phyloP scores from a whole-genome alignment of 2,888 invertebrate species.

The Erebia ligea region DNA sequence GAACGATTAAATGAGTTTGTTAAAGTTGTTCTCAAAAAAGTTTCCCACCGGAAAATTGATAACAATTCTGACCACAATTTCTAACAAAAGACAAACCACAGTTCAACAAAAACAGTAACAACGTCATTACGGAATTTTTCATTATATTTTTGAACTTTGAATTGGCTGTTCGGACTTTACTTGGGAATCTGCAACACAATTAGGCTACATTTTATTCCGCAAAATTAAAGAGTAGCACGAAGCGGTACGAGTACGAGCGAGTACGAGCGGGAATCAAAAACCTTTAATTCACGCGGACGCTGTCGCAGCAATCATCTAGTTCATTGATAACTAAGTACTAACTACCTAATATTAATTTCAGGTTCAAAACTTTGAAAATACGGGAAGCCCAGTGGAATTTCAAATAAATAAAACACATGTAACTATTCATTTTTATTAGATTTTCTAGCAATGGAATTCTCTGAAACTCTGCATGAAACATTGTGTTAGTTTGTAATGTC shows the following conservation, averaged over 20 bases:
- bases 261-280: too few species aligned
- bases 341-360: too few species aligned
- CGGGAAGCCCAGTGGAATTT: background rate
- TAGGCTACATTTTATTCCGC: too few species aligned
- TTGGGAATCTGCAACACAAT: too few species aligned
- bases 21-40: background rate
- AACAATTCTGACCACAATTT: background rate
- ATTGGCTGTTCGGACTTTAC: too few species aligned
- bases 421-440: background rate
- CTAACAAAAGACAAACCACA: background rate
- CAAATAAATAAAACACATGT: background rate
- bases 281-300: too few species aligned
- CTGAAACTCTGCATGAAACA: background rate
- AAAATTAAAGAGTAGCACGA: too few species aligned
- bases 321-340: too few species aligned
- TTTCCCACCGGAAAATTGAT: background rate
- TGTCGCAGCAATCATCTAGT: too few species aligned
- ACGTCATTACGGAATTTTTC: background rate
- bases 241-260: too few species aligned
- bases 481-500: constrained; percentile 19
- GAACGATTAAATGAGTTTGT: constrained; percentile 2
- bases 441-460: background rate
- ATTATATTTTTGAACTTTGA: too few species aligned
- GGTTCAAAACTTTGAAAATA: too few species aligned
- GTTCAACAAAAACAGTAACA: background rate